Evolutionary conservation across 2,797 vertebrate species (phyloP), one percentile per base, ranked within the genome.

Genomic region (Phyllotis vaccarum): DNA sequence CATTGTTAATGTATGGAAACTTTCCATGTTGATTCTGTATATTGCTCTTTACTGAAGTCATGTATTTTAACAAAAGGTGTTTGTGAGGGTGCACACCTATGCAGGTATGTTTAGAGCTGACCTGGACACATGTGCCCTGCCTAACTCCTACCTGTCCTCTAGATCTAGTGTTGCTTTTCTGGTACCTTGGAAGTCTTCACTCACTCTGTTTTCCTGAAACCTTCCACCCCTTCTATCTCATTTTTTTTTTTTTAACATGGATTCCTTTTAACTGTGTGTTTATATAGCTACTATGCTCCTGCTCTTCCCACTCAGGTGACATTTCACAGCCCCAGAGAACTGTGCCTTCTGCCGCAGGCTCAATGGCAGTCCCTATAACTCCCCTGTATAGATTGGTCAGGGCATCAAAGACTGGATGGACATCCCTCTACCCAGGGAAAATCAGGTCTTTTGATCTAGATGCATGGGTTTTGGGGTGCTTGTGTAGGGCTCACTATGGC

Each of bases 11-110:
- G 14, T 91, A 43, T 82, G 54, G 52, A 90, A 94, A 92, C 83
- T 95, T 92, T 89, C 64, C 12, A 31, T 92, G 76, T 87, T 94
- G 75, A 83, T 56, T 52, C n/a, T 78, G 34, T 89, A 54, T 76
- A 34, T 46, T 79, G 46, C 16, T 64, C 31, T 81, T 90, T 70
- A 49, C 64, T 85, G 37, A 94, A 92, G 40, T 87, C 43, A 12
- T 52, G 24, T 81, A 89, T 91, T 92, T 46, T 86, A 68, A 31
- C 17, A 43, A 52, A 78, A 37, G 27, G 19, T 86, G 74, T 81
- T 46, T 70, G 21, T 34, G 37, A n/a, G 34, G 46, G 62, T 43
- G 58, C 24, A 21, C 49, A 68, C 29, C 17, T 40, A 52, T 52
- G 43, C 9, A 75, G 22, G 43, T 66, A 16, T 29, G 13, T 37